Base-by-base conservation (phyloP, 2,797 vertebrate genomes). In the Parauchenoglanis ngamensis region DNA sequence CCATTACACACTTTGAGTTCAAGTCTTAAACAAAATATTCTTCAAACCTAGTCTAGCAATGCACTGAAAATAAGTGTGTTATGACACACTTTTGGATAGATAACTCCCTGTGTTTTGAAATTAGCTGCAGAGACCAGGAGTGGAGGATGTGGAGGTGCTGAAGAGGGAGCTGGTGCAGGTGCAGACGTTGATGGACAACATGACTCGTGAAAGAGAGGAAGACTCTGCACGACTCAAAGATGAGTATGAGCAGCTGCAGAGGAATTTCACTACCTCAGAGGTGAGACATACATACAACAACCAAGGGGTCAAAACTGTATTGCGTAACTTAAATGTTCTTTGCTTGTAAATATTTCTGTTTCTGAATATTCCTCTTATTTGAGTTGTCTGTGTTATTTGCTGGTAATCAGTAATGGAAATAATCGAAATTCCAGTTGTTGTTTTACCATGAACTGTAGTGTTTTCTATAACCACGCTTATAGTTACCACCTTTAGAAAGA, bases 131-230 rank as follows among this genome's bases (percentile, higher is more conserved):
- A 97, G 98, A 72, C 98, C 98, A 56, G 98, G 98, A 81, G 94
- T 98, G 92, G 98, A 99, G 95, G 98, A 99, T 83, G 98, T 99
- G 89, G 96, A 97, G 10, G 97, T 99, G 61, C 93, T 99, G 89
- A 97, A 99, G 94, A 99, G 95, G 94, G 98, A 99, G 92, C 94
- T 99, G 89, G 96, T 99, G 68, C 98, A 99, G 91, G 98, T 99
- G 91, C 98, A 99, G 94, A 99, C 96, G 0, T 90, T 99, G 90
- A 99, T 99, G 98, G 98, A 99, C 94, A 95, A 90, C 87, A 98
- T 97, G 96, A 98, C 97, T 0, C 95, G 97, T 44, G 97, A 99
- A 89, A 94, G 96, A 81, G 98, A 99, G 92, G 96, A 95, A 81
- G 97, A 98, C 93, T 97, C 98, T 0, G 97, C 98, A 88, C 95